Base-by-base conservation (phyloP, 2,888 invertebrate species). In the Scelioninae gen. 1 region DNA sequence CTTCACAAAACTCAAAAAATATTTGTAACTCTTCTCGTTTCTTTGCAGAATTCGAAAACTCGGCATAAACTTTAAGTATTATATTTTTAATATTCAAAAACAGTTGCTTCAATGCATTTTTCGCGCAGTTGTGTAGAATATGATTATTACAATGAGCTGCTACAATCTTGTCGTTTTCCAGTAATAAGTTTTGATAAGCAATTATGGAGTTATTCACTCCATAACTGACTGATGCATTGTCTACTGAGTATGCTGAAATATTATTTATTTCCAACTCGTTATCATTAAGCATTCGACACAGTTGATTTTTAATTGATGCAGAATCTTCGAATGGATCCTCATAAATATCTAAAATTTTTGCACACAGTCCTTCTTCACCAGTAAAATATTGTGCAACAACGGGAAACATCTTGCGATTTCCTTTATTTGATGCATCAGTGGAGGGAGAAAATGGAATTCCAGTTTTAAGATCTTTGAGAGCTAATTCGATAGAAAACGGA, bases 91-190 rank as follows among this genome's bases (percentile, higher is more conserved):
- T 11, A n/a, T 68, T 51, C 13, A 53, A 23, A 0, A 51, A 66
- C 3, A 66, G 29, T 1, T 1, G 9, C 11, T 55, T 68, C 16
- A 47, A 43, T 15, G 66, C 40, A 16, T 66, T 38, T 13, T 47
- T 45, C 13, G 31, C 31, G 31, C 62, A 62, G 10, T 62, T 62
- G 23, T 62, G 62, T 31, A 62, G 0, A 13, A 63, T 63, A n/a
- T 63, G 63, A 34, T 47, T n/a, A 63, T 63, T 47, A 9, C 63
- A 63, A 16, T 63, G 32, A 15, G 47, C 63, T 31, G 15, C 49
- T 2, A 63, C 13, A 49, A 49, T 63, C 11, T 49, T 34, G 5
- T 43, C 32, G 47, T 63, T 49, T 49, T 63, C 63, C 31, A 13
- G 9, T 13, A 49, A 34, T 49, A 60, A 45, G 1, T 43, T 43